Evolutionary conservation across 1,140 invertebrate genomes (phyloP), one percentile per base, ranked within the genome.

Genomic region (Scaptomyza montana): DNA sequence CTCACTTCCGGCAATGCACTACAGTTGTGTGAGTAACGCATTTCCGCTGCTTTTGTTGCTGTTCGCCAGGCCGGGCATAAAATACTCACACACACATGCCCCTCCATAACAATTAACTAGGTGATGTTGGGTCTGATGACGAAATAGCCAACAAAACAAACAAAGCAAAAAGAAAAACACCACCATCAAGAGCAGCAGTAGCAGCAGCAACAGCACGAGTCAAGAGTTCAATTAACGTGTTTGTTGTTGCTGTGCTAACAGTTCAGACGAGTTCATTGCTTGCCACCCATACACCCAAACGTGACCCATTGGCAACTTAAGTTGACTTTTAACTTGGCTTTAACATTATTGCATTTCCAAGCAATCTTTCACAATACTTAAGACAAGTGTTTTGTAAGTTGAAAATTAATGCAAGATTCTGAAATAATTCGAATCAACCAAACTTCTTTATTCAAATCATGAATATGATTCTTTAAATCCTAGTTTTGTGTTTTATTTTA

Each of bases 1-100:
- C 47, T 64, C 30, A 63, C 77, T 77, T 85, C 71, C 81, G 82
- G 80, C 46, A 65, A 43, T 21, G 39, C 19, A 5, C 41, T 33
- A 51, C 43, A 46, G 7, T 43, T 45, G 45, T 67, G 62, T 77
- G 57, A 73, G 74, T 64, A 69, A 72, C 81, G 81, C 81, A 86
- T 86, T 86, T 86, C 81, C 81, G 81, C 36, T 67, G 77, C 74
- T 73, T 75, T 86, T 86, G 78, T 78, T 86, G 64, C 50, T 80
- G 66, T 73, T 54, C 62, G 63, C 43, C 57, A 59, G 56, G 43
- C 28, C 43, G 10, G 28, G 19, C 36, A 60, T 36, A 61, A 49
- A 49, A 41, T 41, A 43, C 12, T 45, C 57, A 9, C 55, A 33
- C 8, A 60, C 55, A 56, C 68, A n/a, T 25, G 62, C 46, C 46